Evolutionary conservation across 2,888 invertebrate species (phyloP).

Genomic region (Elmis aenea): DNA sequence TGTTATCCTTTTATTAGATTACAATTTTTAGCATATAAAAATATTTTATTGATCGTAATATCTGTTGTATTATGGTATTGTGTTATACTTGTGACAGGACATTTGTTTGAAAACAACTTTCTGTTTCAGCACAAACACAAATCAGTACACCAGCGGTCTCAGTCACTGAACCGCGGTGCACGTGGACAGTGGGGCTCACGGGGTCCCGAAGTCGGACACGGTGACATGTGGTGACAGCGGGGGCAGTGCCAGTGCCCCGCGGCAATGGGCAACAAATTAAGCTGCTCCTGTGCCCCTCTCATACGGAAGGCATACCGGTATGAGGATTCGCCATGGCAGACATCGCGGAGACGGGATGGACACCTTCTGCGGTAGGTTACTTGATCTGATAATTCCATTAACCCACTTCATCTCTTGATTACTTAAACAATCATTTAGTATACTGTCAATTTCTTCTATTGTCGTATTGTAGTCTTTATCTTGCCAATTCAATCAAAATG

Average conservation of each 20-base stretch:
- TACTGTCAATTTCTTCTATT: too few species aligned
- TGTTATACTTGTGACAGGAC: too few species aligned
- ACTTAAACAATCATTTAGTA: too few species aligned
- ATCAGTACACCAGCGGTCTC: conserved; percentile 62
- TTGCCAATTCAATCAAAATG: too few species aligned
- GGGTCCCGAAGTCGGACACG: conserved; percentile 29
- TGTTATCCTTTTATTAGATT: too few species aligned
- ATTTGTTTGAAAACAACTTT: too few species aligned
- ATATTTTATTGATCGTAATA: too few species aligned
- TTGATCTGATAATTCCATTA: too few species aligned
- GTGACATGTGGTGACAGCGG: conserved; percentile 77
- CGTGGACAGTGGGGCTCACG: conserved; percentile 42
- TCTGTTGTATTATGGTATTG: too few species aligned
- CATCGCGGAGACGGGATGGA: conserved; percentile 77
- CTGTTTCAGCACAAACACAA: conserved; percentile 53
- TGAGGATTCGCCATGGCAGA: conserved; percentile 94
- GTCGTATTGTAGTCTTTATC: too few species aligned
- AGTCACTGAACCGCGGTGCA: conserved; percentile 67
- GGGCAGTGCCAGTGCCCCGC: conserved; percentile 52
- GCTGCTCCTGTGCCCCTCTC: conserved; percentile 94
- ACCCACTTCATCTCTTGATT: too few species aligned
- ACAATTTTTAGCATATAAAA: too few species aligned
- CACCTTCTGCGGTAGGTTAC: conserved; percentile 75
- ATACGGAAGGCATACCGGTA: conserved; percentile 95
- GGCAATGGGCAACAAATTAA: conserved; percentile 95